Evolutionary conservation across 2,113 vertebrate species (phyloP), one percentile per base, ranked within the genome.

Genomic region (Todiramphus saurophagus): DNA sequence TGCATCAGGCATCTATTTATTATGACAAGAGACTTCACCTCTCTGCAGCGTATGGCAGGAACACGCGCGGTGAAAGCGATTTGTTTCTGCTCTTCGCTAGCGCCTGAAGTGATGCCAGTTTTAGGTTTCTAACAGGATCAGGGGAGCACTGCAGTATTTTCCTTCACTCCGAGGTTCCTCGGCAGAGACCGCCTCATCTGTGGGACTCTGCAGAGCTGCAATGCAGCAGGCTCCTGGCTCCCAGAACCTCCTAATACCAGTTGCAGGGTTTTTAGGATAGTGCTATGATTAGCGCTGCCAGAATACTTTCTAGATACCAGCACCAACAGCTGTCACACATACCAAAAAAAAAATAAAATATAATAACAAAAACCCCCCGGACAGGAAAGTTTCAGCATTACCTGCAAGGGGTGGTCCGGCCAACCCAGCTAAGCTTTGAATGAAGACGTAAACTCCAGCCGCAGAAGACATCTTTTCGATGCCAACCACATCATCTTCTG

Each of bases 401-500:
- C 99, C 99, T 99, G 99, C 99, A 16, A 99, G 98, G 68, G 99
- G 99, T 75, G 99, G 99, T 82, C 99, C 99, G 12, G 98, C 99
- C 97, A 99, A 98, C 79, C 99, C 99, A 41, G 99, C 97, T 63
- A 99, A 98, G 97, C 99, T 99, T 8, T 99, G 99, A 87, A 99
- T 99, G 97, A 99, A 99, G 82, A 99, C 98, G 0, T 99, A 99
- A 96, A 99, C 98, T 4, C 99, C 99, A 4, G 98, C 99, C 2
- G 99, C 99, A 14, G 99, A 99, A 9, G 99, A 96, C 99, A 99
- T 99, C 97, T 96, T 99, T 72, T 99, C 98, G 1, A 99, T 99
- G 13, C 99, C 99, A 60, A 99, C 98, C 51, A 99, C 98, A 0
- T 99, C 99, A 0, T 99, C 99, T 84, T 99, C 99, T 0, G 99